Base-by-base conservation (phyloP, 2,113 vertebrate species). In the Poeciliopsis prolifica region DNA sequence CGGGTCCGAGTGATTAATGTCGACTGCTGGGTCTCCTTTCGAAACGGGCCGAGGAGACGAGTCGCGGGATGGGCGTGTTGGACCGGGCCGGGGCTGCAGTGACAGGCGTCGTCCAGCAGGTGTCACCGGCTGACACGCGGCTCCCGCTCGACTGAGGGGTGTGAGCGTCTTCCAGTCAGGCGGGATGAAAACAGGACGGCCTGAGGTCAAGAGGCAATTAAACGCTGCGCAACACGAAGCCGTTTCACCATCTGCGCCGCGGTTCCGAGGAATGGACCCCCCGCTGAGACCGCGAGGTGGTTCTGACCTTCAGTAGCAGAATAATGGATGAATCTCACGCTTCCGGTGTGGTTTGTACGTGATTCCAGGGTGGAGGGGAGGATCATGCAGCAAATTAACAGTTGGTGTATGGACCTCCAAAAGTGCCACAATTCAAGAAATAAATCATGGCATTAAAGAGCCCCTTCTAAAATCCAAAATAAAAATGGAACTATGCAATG, bases 121-220 rank as follows among this genome's bases (percentile, higher is more conserved):
- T 64, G 90, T 65, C 89, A 51, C 69, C 66, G 31, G 51, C 58
- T 68, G 24, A 35, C 17, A 26, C 10, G 17, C 12, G 13, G 24
- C 2, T 30, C 30, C 3, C 89, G 78, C 86, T 91, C 88, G 86
- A 70, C 62, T 44, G 82, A 42, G 61, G 77, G 88, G 91, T 78
- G 91, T 86, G 75, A 61, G 48, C 74, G 3, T 68, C 63, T 65
- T 70, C 13, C 51, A 22, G 24, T 12, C 44, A 48, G 71, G 67
- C n/a, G 68, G 31, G 6, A n/a, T 3, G 28, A 29, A 28, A 28
- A 31, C 54, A 37, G 26, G 54, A 68, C 35, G 72, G 58, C n/a
- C 35, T 44, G 72, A 74, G 37, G 48, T 54, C 33, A 66, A 74
- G 76, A 65, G 24, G 72, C 37, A 77, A 70, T 69, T 58, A 70